Evolutionary conservation across 2,797 vertebrate species (phyloP).

Genomic region (Gymnothorax javanicus): DNA sequence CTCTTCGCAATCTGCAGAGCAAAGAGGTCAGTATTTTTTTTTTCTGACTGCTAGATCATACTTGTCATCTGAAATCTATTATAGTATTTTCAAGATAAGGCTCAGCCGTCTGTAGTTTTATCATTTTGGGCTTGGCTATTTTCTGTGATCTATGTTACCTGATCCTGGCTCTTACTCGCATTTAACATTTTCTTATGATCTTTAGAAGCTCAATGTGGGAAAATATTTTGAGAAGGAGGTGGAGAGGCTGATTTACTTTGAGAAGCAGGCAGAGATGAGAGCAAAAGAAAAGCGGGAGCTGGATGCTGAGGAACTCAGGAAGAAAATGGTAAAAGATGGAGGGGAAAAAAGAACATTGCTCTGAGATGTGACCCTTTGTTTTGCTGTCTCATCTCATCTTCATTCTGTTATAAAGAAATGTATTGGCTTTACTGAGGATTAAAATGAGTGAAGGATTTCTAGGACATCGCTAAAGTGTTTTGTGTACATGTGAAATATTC

Average conservation of each 20-base stretch:
- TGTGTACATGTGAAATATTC: conserved; percentile 22
- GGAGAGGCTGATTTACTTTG: conserved; percentile 70
- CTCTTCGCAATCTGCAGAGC: conserved; percentile 64
- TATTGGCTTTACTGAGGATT: neutral
- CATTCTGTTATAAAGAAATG: neutral
- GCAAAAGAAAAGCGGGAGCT: conserved; percentile 58
- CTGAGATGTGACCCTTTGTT: neutral
- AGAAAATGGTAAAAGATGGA: conserved; percentile 55
- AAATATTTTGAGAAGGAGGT: conserved; percentile 82
- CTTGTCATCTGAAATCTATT: neutral
- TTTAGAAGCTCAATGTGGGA: conserved; percentile 68
- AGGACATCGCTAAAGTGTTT: conserved; percentile 28
- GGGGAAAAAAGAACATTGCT: neutral
- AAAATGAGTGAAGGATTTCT: neutral
- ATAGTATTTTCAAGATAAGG: neutral
- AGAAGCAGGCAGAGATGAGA: conserved; percentile 63
- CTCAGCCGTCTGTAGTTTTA: neutral
- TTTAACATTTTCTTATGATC: neutral
- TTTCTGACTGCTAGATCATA: neutral
- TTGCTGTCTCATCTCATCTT: neutral
- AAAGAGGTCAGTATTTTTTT: conserved; percentile 78
- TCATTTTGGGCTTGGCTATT: neutral
- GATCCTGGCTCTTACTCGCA: neutral
- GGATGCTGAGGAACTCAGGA: conserved; percentile 59
- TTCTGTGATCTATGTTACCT: neutral